Evolutionary conservation across 2,888 invertebrate species (phyloP), one percentile per base, ranked within the genome.

Genomic region (Ichneumoninae sp.): DNA sequence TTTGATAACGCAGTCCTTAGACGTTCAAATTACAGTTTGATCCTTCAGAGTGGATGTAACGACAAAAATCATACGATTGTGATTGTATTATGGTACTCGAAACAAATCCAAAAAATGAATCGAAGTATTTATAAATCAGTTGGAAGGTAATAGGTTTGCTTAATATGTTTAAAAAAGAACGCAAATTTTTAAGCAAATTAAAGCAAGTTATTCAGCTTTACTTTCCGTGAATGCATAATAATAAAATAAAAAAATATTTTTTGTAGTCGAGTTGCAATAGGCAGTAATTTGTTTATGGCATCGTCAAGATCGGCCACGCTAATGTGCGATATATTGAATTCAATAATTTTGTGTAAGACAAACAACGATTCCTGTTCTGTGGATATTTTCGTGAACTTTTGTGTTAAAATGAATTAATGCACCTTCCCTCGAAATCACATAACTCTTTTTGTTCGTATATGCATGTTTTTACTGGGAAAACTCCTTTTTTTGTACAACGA

Each of bases 401-500:
- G 33, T 33, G 16, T 3, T 30, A 16, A 1, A 33, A 16, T 16
- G 33, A 33, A 63, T 63, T 33, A 33, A 33, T 63, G 50, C 44
- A 50, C 52, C 33, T 63, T 75, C n/a, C 63, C 50, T 50, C 19
- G 33, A 50, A 50, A 47, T 63, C 10, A 47, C n/a, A 47, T 1
- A 0, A 63, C 10, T 74, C 30, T 54, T 71, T 57, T n/a, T 36
- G n/a, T 30, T 47, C 63, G 10, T 60, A 60, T 26, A 26, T 63
- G 63, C n/a, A 74, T 63, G 73, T 74, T 63, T 47, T 30, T 44
- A 74, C 60, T 30, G 60, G 19, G 19, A 30, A 63, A 47, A 30
- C 7, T 36, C 3, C 5, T 30, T 30, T 36, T 60, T 47, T 60
- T 73, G 47, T 50, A 50, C 33, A 19, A 33, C 16, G 47, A 50